phyloP scores from a whole-genome alignment of 1,140 invertebrate species.

The Samia ricini region DNA sequence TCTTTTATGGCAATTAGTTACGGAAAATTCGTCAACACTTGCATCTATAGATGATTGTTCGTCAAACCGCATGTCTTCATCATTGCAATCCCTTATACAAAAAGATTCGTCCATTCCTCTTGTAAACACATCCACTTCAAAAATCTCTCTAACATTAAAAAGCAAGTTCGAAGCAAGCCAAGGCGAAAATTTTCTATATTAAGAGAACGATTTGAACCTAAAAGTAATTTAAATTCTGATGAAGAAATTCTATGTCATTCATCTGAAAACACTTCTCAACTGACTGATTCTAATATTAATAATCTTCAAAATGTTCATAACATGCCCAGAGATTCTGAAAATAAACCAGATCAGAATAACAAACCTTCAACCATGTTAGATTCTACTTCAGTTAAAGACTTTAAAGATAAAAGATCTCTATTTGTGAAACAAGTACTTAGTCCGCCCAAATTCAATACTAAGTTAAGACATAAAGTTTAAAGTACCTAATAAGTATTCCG shows the following conservation, averaged over 20 bases:
- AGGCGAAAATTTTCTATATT: slow-evolving; percentile 80
- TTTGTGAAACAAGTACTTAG: slow-evolving; percentile 81
- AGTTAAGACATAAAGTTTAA: slow-evolving; percentile 61
- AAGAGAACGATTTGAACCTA: slow-evolving; percentile 80
- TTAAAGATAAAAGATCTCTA: slow-evolving; percentile 78
- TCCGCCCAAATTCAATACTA: slow-evolving; percentile 78
- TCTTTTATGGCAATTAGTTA: slow-evolving; percentile 72
- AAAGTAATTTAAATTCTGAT: slow-evolving; percentile 67
- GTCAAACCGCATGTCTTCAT: slow-evolving; percentile 62
- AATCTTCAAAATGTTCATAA: slow-evolving; percentile 55
- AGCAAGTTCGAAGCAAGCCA: slow-evolving; percentile 66
- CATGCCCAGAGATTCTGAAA: not conserved
- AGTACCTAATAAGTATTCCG: slow-evolving; percentile 22
- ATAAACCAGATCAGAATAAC: not conserved
- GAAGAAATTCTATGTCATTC: slow-evolving; percentile 69
- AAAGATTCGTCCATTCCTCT: slow-evolving; percentile 51
- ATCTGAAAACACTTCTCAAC: slow-evolving; percentile 45
- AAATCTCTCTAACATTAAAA: slow-evolving; percentile 63
- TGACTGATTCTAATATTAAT: slow-evolving; percentile 42
- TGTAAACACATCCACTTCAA: slow-evolving; percentile 36
- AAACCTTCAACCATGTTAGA: slow-evolving; percentile 27
- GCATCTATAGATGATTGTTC: slow-evolving; percentile 55
- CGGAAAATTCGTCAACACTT: slow-evolving; percentile 54
- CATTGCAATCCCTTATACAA: slow-evolving; percentile 71
- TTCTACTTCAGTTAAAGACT: slow-evolving; percentile 50